These are phyloP conservation scores for Achroia grisella DNA, from an alignment of 1,140 invertebrate genomes.

Conservation along the genomic window DNA sequence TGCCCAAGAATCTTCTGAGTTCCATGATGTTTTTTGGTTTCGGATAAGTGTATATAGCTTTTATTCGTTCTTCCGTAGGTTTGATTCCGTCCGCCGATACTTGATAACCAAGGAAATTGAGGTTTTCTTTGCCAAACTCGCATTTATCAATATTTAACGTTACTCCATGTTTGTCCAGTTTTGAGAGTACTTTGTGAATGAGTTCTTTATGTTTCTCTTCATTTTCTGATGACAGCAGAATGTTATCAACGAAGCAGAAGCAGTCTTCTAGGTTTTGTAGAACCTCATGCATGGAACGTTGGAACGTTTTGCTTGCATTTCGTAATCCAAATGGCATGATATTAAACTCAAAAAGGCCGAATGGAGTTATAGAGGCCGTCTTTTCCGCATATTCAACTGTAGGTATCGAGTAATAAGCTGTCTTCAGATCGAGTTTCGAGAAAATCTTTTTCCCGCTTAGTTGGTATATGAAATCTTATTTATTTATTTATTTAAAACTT, in stretches of 20 bases:
- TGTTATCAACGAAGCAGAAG: not conserved
- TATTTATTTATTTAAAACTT: no score
- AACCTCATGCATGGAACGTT: no score
- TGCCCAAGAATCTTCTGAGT: not conserved
- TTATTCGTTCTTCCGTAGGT: not conserved
- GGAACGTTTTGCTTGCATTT: no score
- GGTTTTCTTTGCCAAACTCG: not conserved
- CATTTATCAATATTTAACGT: not conserved
- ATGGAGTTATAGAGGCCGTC: no score
- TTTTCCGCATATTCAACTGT: not conserved
- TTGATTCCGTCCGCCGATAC: not conserved
- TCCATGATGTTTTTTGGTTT: not conserved
- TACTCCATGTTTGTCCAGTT: not conserved
- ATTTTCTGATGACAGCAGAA: not conserved
- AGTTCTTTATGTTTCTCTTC: not conserved
- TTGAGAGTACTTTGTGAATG: not conserved
- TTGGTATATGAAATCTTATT: slow-evolving; percentile 18
- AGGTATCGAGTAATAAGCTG: slow-evolving; percentile 8
- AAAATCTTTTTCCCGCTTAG: slow-evolving; percentile 13
- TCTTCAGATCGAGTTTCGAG: slow-evolving; percentile 15
- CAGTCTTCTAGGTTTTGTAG: not conserved
- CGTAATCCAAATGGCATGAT: not conserved
- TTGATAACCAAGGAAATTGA: not conserved
- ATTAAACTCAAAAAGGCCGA: no score
- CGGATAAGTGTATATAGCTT: not conserved